Conservation (phyloP, 2,113 vertebrate species). For the Motacilla alba region DNA sequence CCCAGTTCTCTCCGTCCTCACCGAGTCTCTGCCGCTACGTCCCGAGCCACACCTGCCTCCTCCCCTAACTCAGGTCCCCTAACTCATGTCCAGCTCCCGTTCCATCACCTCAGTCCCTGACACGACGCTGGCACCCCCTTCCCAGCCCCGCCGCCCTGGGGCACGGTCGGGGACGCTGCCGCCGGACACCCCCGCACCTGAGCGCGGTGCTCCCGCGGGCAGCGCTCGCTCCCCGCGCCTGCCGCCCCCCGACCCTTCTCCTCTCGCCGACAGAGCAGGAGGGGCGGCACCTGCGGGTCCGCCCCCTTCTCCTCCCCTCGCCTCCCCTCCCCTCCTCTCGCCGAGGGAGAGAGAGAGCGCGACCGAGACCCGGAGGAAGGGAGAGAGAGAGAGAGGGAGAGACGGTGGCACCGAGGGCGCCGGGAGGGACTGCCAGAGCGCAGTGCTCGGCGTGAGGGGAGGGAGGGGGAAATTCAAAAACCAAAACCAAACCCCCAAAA, state of each 20-base stretch:
- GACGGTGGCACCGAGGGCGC: not conserved
- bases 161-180: not conserved
- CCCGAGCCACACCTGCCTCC: not conserved
- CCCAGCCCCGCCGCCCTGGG: too few relatives aligned
- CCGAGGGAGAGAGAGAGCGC: not conserved
- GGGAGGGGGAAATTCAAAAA: not conserved
- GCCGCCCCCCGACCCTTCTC: not conserved
- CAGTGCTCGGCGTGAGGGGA: not conserved
- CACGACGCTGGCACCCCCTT: not conserved
- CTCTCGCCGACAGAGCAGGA: not conserved
- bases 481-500: not conserved
- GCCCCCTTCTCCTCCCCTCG: conserved; percentile 23
- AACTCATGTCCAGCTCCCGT: too few relatives aligned
- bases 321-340: not conserved
- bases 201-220: not conserved
- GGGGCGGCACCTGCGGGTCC: conserved; percentile 46
- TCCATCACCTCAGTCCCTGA: not conserved
- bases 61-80: not conserved
- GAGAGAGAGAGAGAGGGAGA: not conserved
- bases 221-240: too few relatives aligned
- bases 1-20: not conserved
- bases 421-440: not conserved
- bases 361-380: not conserved
- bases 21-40: not conserved
- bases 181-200: not conserved